A percentile compares a stretch with the other conserved stretches of the same genome.
phyloP scores from a whole-genome alignment of 2,797 vertebrate species.

The Hypotaenidia philippensis region DNA sequence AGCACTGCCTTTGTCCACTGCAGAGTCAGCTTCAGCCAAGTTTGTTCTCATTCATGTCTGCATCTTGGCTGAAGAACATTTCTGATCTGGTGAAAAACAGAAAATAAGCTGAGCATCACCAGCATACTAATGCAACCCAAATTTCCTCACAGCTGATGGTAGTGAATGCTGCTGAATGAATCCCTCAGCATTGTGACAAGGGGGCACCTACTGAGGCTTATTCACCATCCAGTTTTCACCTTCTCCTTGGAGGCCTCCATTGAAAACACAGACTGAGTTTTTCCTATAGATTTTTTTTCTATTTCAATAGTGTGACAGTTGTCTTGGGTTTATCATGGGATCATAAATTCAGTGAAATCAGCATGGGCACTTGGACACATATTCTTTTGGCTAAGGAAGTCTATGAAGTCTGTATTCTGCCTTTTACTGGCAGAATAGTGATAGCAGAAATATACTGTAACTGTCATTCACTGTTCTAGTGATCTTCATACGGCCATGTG shows the following conservation, averaged over 20 bases:
- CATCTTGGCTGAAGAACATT: slow-evolving; percentile 37
- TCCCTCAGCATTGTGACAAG: neutral
- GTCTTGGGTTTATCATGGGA: neutral
- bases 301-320: neutral
- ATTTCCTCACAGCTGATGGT: neutral
- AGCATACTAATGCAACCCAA: neutral
- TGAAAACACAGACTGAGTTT: neutral
- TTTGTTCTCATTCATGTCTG: slow-evolving; percentile 3
- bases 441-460: neutral
- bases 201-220: neutral
- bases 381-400: neutral
- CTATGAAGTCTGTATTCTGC: neutral
- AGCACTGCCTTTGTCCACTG: neutral
- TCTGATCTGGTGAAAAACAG: neutral
- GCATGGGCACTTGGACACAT: neutral
- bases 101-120: neutral
- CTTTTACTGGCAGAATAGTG: neutral
- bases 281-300: neutral
- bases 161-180: neutral
- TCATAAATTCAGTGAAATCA: neutral
- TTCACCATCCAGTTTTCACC: neutral
- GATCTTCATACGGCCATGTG: neutral
- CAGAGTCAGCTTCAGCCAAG: slow-evolving; percentile 8
- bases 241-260: neutral
- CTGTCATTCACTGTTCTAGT: neutral